A percentile compares a stretch with the other conserved stretches of the same genome.
These are phyloP conservation scores for Helicoverpa armigera DNA, from an alignment of 1,140 invertebrate species.

Conservation along the genomic window DNA sequence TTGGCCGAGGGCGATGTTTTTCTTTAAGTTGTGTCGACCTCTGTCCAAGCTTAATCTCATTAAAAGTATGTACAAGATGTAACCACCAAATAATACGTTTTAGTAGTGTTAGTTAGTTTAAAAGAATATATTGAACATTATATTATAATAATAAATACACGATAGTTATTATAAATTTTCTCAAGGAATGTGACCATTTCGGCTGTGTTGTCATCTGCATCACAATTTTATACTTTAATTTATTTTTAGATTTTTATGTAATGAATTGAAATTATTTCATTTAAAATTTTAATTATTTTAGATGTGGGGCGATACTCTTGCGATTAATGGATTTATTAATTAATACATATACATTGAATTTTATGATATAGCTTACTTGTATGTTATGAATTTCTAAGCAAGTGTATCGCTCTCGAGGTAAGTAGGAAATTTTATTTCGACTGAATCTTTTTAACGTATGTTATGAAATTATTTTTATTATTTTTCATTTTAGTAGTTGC, in stretches of 20 bases:
- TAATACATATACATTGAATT: slow-evolving; percentile 1
- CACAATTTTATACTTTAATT: slow-evolving; percentile 67
- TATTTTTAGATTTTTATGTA: slow-evolving; percentile 49
- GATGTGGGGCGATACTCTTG: slow-evolving; percentile 8
- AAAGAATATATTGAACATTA: slow-evolving; percentile 62
- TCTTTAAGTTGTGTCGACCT: slow-evolving; percentile 11
- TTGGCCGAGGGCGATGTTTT: slow-evolving; percentile 32
- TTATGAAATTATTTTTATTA: slow-evolving; percentile 40
- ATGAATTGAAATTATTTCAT: slow-evolving; percentile 27
- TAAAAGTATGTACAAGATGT: slow-evolving; percentile 81
- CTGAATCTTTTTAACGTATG: slow-evolving; percentile 38
- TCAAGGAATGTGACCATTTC: slow-evolving; percentile 59
- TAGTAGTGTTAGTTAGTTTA: slow-evolving; percentile 72
- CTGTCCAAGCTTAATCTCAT: slow-evolving; percentile 73
- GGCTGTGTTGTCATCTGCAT: slow-evolving; percentile 79
- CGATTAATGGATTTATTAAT: slow-evolving; percentile 14
- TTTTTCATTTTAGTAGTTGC: slow-evolving; percentile 43
- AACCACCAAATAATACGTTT: slow-evolving; percentile 84
- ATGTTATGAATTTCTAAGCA: slow-evolving; percentile 13
- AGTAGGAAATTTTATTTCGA: slow-evolving; percentile 45
- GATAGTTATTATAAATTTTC: slow-evolving; percentile 55
- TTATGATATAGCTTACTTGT: background rate
- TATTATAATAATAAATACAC: slow-evolving; percentile 60
- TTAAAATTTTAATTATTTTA: slow-evolving; percentile 14
- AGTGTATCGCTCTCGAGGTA: slow-evolving; percentile 4